phyloP scores from a whole-genome alignment of 2,797 vertebrate species.

The Falco columbarius region DNA sequence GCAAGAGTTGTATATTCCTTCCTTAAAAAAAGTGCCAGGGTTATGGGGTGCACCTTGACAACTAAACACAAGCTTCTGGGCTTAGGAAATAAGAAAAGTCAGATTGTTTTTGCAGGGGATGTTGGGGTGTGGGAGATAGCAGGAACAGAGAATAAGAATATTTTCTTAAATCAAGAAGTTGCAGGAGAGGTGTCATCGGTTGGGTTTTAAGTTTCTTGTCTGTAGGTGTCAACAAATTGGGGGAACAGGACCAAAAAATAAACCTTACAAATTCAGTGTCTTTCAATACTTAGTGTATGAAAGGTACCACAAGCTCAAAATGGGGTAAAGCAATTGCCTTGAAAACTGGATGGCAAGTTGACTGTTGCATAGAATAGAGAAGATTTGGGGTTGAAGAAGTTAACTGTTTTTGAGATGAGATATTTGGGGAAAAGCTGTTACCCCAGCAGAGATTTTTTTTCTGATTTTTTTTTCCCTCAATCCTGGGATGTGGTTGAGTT shows the following conservation, averaged over 20 bases:
- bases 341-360: not conserved
- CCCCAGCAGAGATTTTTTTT: not conserved
- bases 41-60: not conserved
- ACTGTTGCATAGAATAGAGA: not conserved
- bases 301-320: not conserved
- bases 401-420: not conserved
- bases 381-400: not conserved
- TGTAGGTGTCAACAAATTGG: not conserved
- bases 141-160: not conserved
- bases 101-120: not conserved
- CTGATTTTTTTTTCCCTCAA: not conserved
- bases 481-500: not conserved
- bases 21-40: not conserved
- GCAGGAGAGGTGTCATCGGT: not conserved
- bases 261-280: not conserved
- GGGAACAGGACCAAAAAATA: not conserved
- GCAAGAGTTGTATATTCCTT: not conserved
- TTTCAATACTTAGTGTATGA: not conserved
- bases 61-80: not conserved
- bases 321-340: not conserved
- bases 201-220: not conserved
- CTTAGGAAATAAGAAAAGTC: not conserved
- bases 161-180: not conserved
- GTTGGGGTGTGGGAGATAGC: not conserved
- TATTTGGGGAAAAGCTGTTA: not conserved